These are phyloP conservation scores for Phortica magna DNA, from an alignment of 2,888 invertebrate genomes.

Conservation along the genomic window DNA sequence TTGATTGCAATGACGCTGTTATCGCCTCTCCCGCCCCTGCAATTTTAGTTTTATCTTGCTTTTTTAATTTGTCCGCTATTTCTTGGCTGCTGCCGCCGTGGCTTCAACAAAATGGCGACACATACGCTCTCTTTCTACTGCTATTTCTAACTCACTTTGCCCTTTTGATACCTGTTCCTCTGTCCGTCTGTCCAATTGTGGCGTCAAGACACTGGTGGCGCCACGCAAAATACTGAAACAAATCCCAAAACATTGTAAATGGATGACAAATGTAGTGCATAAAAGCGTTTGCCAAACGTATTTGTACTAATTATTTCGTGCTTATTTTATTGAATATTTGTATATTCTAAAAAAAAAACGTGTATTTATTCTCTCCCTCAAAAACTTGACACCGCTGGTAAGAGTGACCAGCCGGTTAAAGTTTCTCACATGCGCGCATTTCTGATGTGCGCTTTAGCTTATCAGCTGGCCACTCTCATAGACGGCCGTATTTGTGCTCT, in stretches of 20 bases:
- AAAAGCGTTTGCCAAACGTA: not conserved
- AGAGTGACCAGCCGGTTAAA: conserved; percentile 17
- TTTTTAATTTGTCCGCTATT: not conserved
- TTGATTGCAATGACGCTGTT: not conserved
- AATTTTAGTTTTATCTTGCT: not conserved
- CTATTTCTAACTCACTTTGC: conserved; percentile 9
- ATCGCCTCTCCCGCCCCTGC: conserved; percentile 32
- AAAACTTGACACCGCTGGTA: not conserved
- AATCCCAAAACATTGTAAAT: no score
- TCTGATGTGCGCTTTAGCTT: not conserved
- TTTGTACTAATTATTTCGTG: conserved; percentile 2
- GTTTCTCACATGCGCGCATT: not conserved
- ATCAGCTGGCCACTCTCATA: conserved; percentile 44
- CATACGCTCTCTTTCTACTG: not conserved
- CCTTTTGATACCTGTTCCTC: not conserved
- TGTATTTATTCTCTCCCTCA: not conserved
- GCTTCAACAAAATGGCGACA: conserved; percentile 26
- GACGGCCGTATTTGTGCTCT: not conserved
- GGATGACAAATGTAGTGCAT: no score
- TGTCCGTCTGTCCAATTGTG: not conserved
- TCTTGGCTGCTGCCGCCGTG: not conserved
- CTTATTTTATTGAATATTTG: not conserved
- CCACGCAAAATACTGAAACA: no score
- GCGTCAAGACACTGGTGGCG: no score
- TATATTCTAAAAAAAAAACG: conserved; percentile 19